A percentile compares a stretch with the other conserved stretches of the same genome.
Evolutionary conservation across 2,888 invertebrate species (phyloP).

Genomic region (Villa cingulata): DNA sequence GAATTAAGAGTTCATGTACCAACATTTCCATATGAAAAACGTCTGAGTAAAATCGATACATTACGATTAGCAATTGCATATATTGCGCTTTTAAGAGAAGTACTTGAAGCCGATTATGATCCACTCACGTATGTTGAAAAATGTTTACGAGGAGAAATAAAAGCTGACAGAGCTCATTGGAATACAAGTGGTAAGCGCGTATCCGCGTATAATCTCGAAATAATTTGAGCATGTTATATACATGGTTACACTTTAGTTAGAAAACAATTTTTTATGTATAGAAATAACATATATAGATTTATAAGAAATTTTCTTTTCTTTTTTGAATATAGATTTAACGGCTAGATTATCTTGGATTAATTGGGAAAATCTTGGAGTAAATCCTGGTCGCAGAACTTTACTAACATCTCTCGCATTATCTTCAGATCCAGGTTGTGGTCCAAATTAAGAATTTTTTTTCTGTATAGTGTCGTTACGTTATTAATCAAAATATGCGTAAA

Average conservation of each 20-base stretch:
- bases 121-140: slow-evolving; percentile 88
- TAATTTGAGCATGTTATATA: too few relatives aligned
- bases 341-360: slow-evolving; percentile 97
- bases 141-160: slow-evolving; percentile 78
- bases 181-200: slow-evolving; percentile 73
- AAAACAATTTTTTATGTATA: neutral
- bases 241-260: too few relatives aligned
- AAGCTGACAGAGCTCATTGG: slow-evolving; percentile 82
- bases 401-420: slow-evolving; percentile 68
- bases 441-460: too few relatives aligned
- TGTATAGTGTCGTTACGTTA: too few relatives aligned
- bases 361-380: slow-evolving; percentile 95
- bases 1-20: slow-evolving; percentile 95
- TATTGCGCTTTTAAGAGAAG: slow-evolving; percentile 83
- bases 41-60: slow-evolving; percentile 97
- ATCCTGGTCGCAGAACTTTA: slow-evolving; percentile 71
- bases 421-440: slow-evolving; percentile 41
- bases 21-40: slow-evolving; percentile 97
- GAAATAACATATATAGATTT: slow-evolving; percentile 1
- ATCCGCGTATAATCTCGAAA: neutral
- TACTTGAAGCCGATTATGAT: slow-evolving; percentile 76
- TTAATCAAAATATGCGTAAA: too few relatives aligned
- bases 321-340: slow-evolving; percentile 64
- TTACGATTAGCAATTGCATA: slow-evolving; percentile 93
- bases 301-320: neutral